Conservation (phyloP, 92 coral and sea anemone species). For the Plumapathes pennacea region DNA sequence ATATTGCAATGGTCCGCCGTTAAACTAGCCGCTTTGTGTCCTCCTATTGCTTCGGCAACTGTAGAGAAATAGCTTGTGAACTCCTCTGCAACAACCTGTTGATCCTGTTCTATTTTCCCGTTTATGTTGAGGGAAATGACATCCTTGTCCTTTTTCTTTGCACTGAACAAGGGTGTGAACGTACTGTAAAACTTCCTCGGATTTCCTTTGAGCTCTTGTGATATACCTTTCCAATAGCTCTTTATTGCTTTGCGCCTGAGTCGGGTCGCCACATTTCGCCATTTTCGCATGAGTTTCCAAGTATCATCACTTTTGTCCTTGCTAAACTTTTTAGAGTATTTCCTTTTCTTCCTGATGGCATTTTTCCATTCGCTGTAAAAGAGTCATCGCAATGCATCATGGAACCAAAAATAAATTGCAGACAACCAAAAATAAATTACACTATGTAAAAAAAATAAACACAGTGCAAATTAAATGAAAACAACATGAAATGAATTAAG, state of each 20-base stretch:
- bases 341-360: conserved; percentile 42
- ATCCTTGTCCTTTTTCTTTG: conserved; percentile 10
- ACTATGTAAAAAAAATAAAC: no score
- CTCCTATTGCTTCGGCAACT: conserved; percentile 13
- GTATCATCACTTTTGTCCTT: conserved; percentile 5
- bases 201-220: conserved; percentile 22
- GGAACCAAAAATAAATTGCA: no score
- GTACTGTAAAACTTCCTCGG: conserved; percentile 41
- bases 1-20: conserved; percentile 1
- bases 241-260: conserved; percentile 45
- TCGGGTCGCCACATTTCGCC: conserved; percentile 35
- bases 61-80: background rate
- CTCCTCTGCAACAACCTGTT: conserved; percentile 2
- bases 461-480: no score
- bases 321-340: conserved; percentile 43
- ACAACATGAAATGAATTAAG: no score
- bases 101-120: conserved; percentile 5
- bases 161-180: conserved; percentile 38
- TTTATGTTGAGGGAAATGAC: conserved; percentile 8
- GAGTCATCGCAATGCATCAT: no score
- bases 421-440: no score
- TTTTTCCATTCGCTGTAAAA: conserved; percentile 56
- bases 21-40: background rate
- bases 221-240: conserved; percentile 28
- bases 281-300: conserved; percentile 40